Conservation (phyloP, 1,140 invertebrate species). For the Orussus abietinus region DNA sequence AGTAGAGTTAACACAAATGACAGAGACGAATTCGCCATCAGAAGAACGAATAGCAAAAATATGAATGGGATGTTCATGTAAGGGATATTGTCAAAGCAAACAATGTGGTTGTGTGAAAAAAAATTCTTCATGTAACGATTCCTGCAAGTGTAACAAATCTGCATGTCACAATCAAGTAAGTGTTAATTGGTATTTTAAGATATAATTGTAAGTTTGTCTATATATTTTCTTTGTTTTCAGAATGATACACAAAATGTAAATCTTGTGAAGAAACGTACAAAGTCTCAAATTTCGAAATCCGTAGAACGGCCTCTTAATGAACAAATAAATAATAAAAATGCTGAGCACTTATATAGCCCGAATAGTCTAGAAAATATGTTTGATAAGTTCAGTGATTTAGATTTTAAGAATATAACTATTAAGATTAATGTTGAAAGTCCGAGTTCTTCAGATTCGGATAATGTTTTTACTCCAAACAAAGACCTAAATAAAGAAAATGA, state of each 20-base stretch:
- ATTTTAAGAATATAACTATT: not conserved
- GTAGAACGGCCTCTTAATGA: slow-evolving; percentile 5
- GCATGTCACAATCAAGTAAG: slow-evolving; percentile 32
- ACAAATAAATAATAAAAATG: not conserved
- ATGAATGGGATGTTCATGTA: slow-evolving; percentile 26
- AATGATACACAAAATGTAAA: not conserved
- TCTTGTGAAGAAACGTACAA: slow-evolving; percentile 9
- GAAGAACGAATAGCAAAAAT: not conserved
- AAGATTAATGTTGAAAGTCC: too few relatives aligned
- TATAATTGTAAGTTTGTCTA: slow-evolving; percentile 1
- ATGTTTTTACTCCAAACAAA: too few relatives aligned
- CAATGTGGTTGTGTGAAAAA: slow-evolving; percentile 34
- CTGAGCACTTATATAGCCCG: too few relatives aligned
- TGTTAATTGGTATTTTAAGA: too few relatives aligned
- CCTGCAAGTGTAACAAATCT: slow-evolving; percentile 24
- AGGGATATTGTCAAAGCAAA: slow-evolving; percentile 22
- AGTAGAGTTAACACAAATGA: too few relatives aligned
- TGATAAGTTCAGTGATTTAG: slow-evolving; percentile 5
- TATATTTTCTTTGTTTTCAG: not conserved
- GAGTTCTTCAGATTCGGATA: too few relatives aligned
- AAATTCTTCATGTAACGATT: slow-evolving; percentile 14
- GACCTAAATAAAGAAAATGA: too few relatives aligned
- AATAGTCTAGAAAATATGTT: not conserved
- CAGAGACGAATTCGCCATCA: too few relatives aligned
- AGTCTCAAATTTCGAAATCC: slow-evolving; percentile 9